Percentiles rank a stretch among this genome's conserved stretches.
These are phyloP conservation scores for Gymnocephalus cernua DNA, from an alignment of 2,113 vertebrate genomes.

Conservation along the genomic window DNA sequence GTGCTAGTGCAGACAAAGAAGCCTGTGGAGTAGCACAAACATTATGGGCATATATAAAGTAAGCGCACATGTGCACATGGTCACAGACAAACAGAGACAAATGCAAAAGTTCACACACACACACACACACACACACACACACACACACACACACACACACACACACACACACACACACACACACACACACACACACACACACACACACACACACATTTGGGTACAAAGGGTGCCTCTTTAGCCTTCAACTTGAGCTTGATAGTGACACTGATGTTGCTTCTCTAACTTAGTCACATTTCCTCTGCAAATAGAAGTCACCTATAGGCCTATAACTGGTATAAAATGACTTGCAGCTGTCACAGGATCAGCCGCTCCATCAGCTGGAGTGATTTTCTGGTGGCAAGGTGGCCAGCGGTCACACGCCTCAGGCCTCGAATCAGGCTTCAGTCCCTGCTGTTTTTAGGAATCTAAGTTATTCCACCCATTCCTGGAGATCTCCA, in stretches of 20 bases:
- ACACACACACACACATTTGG: conserved; percentile 34
- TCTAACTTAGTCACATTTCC: not conserved
- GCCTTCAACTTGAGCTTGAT: conserved; percentile 41
- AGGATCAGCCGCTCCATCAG: conserved; percentile 18
- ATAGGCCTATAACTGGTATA: not conserved
- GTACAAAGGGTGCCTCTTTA: conserved; percentile 5
- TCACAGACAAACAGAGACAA: conserved; percentile 40
- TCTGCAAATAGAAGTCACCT: not conserved
- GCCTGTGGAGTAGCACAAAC: conserved; percentile 65
- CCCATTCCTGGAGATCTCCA: conserved; percentile 74
- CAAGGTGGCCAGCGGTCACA: conserved; percentile 34
- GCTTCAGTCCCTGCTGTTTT: conserved; percentile 63
- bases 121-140: conserved; percentile 17
- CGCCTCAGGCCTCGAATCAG: conserved; percentile 24
- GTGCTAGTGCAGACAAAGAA: conserved; percentile 64
- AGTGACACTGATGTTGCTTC: conserved; percentile 12
- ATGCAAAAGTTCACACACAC: conserved; percentile 49
- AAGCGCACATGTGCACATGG: conserved; percentile 21
- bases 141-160: conserved; percentile 32
- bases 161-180: conserved; percentile 38
- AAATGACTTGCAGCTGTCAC: not conserved
- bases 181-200: conserved; percentile 25
- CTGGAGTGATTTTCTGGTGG: conserved; percentile 21
- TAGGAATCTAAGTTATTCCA: conserved; percentile 80
- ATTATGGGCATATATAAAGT: conserved; percentile 50